Evolutionary conservation across 2,888 invertebrate genomes (phyloP).

Genomic region (Lepidochitona cinerea): DNA sequence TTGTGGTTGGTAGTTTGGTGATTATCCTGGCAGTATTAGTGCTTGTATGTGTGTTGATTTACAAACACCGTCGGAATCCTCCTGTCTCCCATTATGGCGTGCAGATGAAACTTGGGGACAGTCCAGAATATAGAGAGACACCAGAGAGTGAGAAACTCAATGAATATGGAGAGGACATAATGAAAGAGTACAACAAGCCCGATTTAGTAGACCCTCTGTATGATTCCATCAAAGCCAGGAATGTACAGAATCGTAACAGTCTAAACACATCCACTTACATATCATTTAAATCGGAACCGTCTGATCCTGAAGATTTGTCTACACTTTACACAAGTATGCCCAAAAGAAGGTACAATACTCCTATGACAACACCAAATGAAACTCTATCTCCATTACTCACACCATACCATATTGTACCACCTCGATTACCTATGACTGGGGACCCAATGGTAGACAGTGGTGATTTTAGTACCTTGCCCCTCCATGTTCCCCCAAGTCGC

Average conservation of each 20-base stretch:
- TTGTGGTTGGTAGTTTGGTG: conserved; percentile 52
- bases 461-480: background rate
- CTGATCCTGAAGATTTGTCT: conserved; percentile 51
- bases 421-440: background rate
- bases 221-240: background rate
- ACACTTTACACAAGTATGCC: conserved; percentile 35
- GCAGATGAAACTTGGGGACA: background rate
- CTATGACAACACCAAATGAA: background rate
- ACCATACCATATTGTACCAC: background rate
- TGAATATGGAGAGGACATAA: conserved; percentile 46
- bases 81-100: background rate
- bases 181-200: conserved; percentile 38
- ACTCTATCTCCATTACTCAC: background rate
- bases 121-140: background rate
- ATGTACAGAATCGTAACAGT: background rate
- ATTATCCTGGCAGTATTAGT: conserved; percentile 41
- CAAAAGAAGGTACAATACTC: background rate
- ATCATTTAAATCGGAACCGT: conserved; percentile 58
- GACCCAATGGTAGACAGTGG: background rate
- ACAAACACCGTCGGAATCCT: background rate
- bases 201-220: background rate
- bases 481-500: background rate
- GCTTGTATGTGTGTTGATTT: conserved; percentile 24
- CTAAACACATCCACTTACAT: conserved; percentile 44
- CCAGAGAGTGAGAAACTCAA: conserved; percentile 42